Evolutionary conservation across 2,888 invertebrate genomes (phyloP).

Genomic region (Ormia ochracea): DNA sequence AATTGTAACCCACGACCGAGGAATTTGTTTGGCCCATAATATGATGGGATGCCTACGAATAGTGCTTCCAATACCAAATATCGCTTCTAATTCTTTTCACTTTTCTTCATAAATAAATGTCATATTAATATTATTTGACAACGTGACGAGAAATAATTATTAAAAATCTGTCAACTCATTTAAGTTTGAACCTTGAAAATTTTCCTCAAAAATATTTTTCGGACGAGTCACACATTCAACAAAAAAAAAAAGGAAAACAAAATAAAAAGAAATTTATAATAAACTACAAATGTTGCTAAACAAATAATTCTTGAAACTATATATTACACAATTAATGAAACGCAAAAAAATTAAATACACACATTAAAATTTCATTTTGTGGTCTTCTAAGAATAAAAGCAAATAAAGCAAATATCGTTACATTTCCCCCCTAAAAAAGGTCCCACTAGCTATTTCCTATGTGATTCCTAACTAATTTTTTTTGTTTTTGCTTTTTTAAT

Average conservation of each 20-base stretch:
- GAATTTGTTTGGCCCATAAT: too few relatives aligned
- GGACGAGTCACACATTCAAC: constrained; percentile 1
- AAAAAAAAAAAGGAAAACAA: neutral
- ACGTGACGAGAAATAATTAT: constrained; percentile 15
- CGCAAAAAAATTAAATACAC: neutral
- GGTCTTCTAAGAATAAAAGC: neutral
- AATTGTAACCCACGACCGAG: too few relatives aligned
- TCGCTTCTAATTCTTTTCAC: neutral
- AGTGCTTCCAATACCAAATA: too few relatives aligned
- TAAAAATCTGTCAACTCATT: constrained; percentile 10
- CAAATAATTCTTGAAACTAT: neutral
- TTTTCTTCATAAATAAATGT: neutral
- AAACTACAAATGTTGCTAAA: neutral
- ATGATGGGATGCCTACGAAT: too few relatives aligned
- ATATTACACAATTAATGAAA: neutral
- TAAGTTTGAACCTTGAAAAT: constrained; percentile 32
- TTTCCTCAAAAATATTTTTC: constrained; percentile 11
- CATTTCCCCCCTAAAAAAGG: neutral
- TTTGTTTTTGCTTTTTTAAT: too few relatives aligned
- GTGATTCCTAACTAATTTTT: too few relatives aligned
- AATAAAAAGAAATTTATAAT: neutral
- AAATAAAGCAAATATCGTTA: neutral
- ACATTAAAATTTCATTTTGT: constrained; percentile 32
- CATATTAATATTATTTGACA: constrained; percentile 1
- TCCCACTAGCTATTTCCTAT: too few relatives aligned